Base-by-base conservation (phyloP, 2,797 vertebrate genomes). In the Lutjanus campechanus region DNA sequence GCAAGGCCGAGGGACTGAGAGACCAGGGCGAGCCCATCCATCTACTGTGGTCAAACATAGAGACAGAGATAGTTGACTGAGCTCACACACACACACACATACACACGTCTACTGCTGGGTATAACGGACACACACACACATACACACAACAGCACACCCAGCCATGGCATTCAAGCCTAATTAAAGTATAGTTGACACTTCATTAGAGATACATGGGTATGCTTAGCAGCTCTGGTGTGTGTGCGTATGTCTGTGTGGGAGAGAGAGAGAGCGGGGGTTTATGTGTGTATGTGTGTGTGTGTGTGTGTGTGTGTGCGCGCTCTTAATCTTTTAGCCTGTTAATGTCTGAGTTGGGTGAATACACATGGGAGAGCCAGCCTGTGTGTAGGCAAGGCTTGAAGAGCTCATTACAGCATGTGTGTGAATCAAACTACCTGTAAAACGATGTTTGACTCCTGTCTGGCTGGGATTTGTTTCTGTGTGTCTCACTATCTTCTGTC, bases 381-480 rank as follows among this genome's bases (percentile, higher is more conserved):
- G 84, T 87, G 84, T 92, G 89, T 91, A 88, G 86, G 73, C 81
- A 84, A 68, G 53, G 80, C 82, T 84, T 88, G 85, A 85, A 84
- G 89, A 87, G 85, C 90, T 94, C 91, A 94, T 94, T 92, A 93
- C 81, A 84, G 79, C 84, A 78, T 93, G 88, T 89, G 85, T 88
- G 82, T 77, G 85, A 87, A 90, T 91, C 87, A 77, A 87, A 76
- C 87, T 84, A 69, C 84, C 78, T 87, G 88, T 83, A 60, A 90
- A 88, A 91, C 66, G 80, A 89, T 89, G 85, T 89, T 88, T 90
- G 91, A 91, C 87, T 91, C 77, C 53, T 83, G 81, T 82, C 82
- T 83, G 72, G 41, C 65, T 78, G 78, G 67, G 72, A 83, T 76
- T 81, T 76, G 1, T 25, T 13, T 63, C 36, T 73, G 55, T 72